Evolutionary conservation across 2,888 invertebrate genomes (phyloP).

Genomic region (Ectemnius lituratus): DNA sequence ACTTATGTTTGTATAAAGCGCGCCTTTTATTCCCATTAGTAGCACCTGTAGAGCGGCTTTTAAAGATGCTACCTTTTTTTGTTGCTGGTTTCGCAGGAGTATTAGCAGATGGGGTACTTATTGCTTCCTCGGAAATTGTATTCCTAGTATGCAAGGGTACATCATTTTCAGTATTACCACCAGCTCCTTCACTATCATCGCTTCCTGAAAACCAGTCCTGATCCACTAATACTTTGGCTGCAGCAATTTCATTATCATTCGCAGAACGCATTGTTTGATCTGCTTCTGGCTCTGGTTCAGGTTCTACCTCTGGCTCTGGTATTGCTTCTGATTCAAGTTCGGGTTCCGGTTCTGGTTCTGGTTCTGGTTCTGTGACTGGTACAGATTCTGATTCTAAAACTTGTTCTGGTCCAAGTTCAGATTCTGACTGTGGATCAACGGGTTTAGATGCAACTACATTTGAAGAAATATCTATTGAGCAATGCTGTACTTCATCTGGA

Average conservation of each 20-base stretch:
- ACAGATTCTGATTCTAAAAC: conserved; percentile 32
- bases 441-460: conserved; percentile 46
- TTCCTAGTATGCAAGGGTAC: conserved; percentile 76
- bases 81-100: conserved; percentile 63
- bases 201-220: conserved; percentile 77
- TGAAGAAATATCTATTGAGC: conserved; percentile 64
- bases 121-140: conserved; percentile 69
- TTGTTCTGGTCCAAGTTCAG: conserved; percentile 60
- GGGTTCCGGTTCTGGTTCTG: conserved; percentile 31
- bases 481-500: conserved; percentile 66
- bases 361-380: conserved; percentile 10
- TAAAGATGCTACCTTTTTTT: conserved; percentile 94
- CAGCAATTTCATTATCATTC: conserved; percentile 60
- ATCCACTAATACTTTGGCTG: conserved; percentile 72
- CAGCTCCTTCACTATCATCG: conserved; percentile 77
- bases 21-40: conserved; percentile 85
- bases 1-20: conserved; percentile 92
- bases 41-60: conserved; percentile 86
- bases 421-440: conserved; percentile 32
- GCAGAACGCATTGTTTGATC: conserved; percentile 40
- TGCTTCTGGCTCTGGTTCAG: conserved; percentile 62
- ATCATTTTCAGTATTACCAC: conserved; percentile 78
- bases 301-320: conserved; percentile 42
- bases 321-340: conserved; percentile 23
- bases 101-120: conserved; percentile 50